Conservation (phyloP, 1,140 invertebrate species). For the Conopomorpha cramerella region DNA sequence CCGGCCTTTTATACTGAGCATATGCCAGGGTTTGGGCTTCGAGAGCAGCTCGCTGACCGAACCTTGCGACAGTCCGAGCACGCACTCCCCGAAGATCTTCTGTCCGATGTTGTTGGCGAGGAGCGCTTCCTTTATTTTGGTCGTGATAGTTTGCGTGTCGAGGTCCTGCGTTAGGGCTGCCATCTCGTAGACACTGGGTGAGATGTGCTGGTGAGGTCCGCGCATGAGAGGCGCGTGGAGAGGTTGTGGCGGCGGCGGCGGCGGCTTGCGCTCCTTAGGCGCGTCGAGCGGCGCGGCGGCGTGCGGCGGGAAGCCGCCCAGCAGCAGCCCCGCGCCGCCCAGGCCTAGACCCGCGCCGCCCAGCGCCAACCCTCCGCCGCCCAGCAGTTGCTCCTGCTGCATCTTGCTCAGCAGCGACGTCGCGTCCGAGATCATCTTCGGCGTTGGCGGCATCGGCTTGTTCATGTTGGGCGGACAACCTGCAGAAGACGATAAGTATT, state of each 20-base stretch:
- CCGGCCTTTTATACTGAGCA: conserved; percentile 96
- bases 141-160: conserved; percentile 95
- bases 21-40: conserved; percentile 98
- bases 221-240: conserved; percentile 69
- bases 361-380: conserved; percentile 50
- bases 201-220: conserved; percentile 77
- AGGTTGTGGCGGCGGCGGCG: conserved; percentile 62
- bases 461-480: conserved; percentile 72
- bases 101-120: conserved; percentile 97
- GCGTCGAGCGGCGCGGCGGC: conserved; percentile 63
- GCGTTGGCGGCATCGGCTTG: conserved; percentile 76
- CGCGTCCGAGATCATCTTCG: conserved; percentile 73
- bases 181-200: conserved; percentile 93
- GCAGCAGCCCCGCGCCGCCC: conserved; percentile 63
- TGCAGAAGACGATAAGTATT: conserved; percentile 31
- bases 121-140: conserved; percentile 95
- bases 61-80: conserved; percentile 93
- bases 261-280: conserved; percentile 62
- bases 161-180: conserved; percentile 94
- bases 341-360: conserved; percentile 65
- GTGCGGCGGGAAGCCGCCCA: conserved; percentile 68
- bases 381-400: conserved; percentile 70
- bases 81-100: conserved; percentile 97
- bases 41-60: conserved; percentile 96
- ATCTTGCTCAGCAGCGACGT: conserved; percentile 73